phyloP scores from a whole-genome alignment of 2,113 vertebrate genomes.

The Rostratula benghalensis region DNA sequence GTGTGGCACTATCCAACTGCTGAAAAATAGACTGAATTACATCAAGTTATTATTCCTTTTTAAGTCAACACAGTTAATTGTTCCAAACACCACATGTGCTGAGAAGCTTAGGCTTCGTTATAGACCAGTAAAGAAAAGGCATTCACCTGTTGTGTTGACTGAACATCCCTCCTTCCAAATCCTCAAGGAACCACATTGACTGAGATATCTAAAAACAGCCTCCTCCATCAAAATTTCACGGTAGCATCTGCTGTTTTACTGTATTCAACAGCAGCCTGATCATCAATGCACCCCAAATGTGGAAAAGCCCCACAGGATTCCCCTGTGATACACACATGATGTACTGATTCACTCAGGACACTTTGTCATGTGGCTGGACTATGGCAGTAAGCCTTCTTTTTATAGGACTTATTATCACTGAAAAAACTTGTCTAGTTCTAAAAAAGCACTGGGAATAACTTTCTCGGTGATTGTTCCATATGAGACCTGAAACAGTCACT shows the following conservation, averaged over 20 bases:
- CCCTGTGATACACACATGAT: neutral
- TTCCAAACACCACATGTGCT: neutral
- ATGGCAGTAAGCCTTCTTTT: neutral
- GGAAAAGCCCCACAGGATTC: neutral
- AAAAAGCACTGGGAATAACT: neutral
- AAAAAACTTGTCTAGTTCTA: neutral
- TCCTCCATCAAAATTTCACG: neutral
- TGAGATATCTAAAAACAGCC: neutral
- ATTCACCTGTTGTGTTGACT: neutral
- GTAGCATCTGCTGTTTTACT: neutral
- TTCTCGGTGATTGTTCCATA: neutral
- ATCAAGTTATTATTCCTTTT: neutral
- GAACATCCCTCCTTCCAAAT: neutral
- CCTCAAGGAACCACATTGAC: neutral
- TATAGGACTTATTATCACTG: neutral
- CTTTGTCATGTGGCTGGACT: neutral
- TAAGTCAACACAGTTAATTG: neutral
- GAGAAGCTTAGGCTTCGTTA: neutral
- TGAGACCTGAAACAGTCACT: neutral
- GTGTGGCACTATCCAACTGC: neutral
- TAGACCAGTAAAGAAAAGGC: neutral
- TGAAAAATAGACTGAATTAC: neutral
- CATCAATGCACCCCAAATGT: neutral
- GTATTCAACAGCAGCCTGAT: neutral
- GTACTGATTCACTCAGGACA: neutral